Evolutionary conservation across 2,113 vertebrate genomes (phyloP).

Genomic region (Scopus umbretta): DNA sequence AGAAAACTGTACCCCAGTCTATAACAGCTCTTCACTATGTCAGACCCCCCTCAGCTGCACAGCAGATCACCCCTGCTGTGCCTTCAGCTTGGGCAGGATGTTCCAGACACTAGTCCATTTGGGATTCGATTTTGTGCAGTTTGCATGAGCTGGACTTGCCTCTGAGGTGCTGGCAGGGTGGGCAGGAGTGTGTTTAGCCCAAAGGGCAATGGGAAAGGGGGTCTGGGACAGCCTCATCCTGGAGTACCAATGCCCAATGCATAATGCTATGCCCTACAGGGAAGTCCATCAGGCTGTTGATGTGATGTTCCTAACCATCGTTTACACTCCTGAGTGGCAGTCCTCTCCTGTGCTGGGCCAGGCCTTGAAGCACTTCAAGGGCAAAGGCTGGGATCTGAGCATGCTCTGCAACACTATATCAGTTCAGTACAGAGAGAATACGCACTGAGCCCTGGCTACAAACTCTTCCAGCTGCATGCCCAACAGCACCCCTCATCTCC

Average conservation of each 20-base stretch:
- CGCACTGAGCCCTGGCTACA: background rate
- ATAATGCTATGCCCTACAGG: background rate
- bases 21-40: background rate
- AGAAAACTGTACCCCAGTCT: background rate
- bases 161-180: background rate
- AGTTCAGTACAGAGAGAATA: too few relatives aligned
- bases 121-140: background rate
- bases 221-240: background rate
- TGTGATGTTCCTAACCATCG: background rate
- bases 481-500: background rate
- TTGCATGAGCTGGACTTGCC: background rate
- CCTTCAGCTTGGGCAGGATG: background rate
- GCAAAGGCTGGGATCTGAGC: background rate
- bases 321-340: background rate
- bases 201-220: background rate
- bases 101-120: background rate
- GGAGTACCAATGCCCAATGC: background rate
- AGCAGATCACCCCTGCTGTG: background rate
- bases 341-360: background rate
- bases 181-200: background rate
- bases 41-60: background rate
- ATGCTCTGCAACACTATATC: fast-evolving
- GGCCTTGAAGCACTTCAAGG: background rate
- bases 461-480: background rate
- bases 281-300: background rate